A percentile compares a stretch with the other conserved stretches of the same genome.
These are phyloP conservation scores for Idaea dimidiata DNA, from an alignment of 2,888 invertebrate genomes.

Conservation along the genomic window DNA sequence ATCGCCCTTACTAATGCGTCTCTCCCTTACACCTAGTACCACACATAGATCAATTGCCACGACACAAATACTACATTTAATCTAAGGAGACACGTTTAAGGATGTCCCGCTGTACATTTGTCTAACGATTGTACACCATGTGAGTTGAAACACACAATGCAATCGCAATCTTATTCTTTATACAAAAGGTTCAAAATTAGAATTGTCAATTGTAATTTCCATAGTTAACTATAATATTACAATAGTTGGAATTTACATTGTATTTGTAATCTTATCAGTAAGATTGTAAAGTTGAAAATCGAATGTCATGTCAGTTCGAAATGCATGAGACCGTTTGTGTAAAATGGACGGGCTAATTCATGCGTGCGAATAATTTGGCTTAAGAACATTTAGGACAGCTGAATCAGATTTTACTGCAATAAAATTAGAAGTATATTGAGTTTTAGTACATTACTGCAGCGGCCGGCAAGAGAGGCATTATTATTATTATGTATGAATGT, in stretches of 20 bases:
- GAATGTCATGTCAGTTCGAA: background rate
- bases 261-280: constrained; percentile 11
- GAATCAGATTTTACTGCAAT: background rate
- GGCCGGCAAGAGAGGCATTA: too few relatives aligned
- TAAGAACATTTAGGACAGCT: background rate
- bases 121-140: constrained; percentile 28
- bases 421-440: constrained; percentile 1
- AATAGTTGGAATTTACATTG: background rate
- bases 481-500: too few relatives aligned
- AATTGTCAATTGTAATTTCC: background rate
- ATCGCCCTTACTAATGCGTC: background rate
- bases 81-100: constrained; percentile 49
- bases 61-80: constrained; percentile 42
- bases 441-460: too few relatives aligned
- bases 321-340: background rate
- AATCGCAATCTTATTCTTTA: background rate
- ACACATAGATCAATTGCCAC: constrained; percentile 45
- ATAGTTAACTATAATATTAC: constrained; percentile 6
- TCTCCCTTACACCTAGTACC: constrained; percentile 17
- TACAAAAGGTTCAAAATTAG: background rate
- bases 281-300: constrained; percentile 8
- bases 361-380: background rate
- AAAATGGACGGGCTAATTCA: background rate
- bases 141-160: background rate
- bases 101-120: constrained; percentile 49